Base-by-base conservation (phyloP, 2,888 invertebrate species). In the Tortrix viridana region DNA sequence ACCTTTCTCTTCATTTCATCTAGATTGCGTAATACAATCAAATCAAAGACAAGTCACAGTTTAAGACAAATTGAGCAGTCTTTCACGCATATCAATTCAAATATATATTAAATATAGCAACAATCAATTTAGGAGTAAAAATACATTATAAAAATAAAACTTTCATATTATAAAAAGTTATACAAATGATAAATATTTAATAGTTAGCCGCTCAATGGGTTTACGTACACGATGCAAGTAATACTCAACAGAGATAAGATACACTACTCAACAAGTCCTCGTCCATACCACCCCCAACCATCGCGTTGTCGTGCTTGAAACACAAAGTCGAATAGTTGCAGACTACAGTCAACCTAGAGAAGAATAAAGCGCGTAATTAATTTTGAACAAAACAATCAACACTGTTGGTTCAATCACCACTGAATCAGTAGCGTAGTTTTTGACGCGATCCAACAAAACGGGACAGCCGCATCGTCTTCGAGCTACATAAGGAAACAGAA, bases 321-420 rank as follows among this genome's bases (percentile, higher is more conserved):
- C 54, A 55, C 59, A 67, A 55, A 63, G 55, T 61, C 58, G 57
- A 66, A 65, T 61, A 65, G 37, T 37, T 50, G 14, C 48, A 68
- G 52, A 61, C 56, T 50, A 66, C 44, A 59, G 41, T 55, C 43
- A 60, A 68, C 38, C 38, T 38, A 57, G 53, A 53, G 58, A 67
- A 68, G 70, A 66, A 78, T 75, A 80, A 76, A 71, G 72, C 62
- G 69, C 68, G 62, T 69, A 77, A 79, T 77, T 77, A 75, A 60
- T 69, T 72, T 66, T 63, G 65, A 66, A 71, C 65, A 18, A 55
- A 66, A 76, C 65, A 67, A 71, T 71, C 72, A 73, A 75, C 72
- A 79, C 80, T 79, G 74, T 66, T 79, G 79, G 71, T 74, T 67
- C 53, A 66, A 68, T 69, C 65, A 67, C n/a, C n/a, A n/a, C 66